A percentile compares a stretch with the other conserved stretches of the same genome.
Conservation (phyloP, 2,113 vertebrate species). For the Ptilonorhynchus violaceus region DNA sequence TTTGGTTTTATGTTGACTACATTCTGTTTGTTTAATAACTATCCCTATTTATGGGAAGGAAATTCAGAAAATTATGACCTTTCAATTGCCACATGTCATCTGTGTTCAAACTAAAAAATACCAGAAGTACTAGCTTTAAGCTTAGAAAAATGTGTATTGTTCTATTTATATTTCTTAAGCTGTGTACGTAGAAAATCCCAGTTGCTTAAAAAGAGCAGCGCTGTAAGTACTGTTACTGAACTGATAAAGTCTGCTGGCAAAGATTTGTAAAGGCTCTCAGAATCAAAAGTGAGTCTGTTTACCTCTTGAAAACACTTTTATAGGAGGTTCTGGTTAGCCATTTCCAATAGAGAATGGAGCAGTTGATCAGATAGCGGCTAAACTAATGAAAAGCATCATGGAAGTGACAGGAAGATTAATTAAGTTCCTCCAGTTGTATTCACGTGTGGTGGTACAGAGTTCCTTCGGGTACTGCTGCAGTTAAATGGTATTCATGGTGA, state of each 20-base stretch:
- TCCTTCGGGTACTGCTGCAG: constrained; percentile 81
- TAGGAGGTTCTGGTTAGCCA: constrained; percentile 57
- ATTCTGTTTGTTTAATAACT: neutral
- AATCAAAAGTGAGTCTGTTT: constrained; percentile 64
- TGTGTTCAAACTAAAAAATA: neutral
- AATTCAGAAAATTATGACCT: neutral
- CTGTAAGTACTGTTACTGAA: neutral
- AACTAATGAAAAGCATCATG: constrained; percentile 93
- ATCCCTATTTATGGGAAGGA: neutral
- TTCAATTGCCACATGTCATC: neutral
- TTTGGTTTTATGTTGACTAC: neutral
- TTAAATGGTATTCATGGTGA: constrained; percentile 89
- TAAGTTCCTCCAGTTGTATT: constrained; percentile 84
- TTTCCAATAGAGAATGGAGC: constrained; percentile 71
- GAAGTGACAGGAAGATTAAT: constrained; percentile 98
- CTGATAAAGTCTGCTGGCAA: constrained; percentile 13
- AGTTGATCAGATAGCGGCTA: constrained; percentile 88
- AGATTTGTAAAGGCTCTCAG: constrained; percentile 16
- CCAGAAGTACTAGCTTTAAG: neutral
- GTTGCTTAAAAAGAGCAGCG: neutral
- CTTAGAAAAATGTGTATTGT: neutral
- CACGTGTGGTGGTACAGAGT: constrained; percentile 68
- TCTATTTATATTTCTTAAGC: constrained; percentile 13
- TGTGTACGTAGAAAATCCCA: neutral
- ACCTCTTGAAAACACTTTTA: constrained; percentile 53